Conservation (phyloP, 2,888 invertebrate species). For the Lycia hirtaria region DNA sequence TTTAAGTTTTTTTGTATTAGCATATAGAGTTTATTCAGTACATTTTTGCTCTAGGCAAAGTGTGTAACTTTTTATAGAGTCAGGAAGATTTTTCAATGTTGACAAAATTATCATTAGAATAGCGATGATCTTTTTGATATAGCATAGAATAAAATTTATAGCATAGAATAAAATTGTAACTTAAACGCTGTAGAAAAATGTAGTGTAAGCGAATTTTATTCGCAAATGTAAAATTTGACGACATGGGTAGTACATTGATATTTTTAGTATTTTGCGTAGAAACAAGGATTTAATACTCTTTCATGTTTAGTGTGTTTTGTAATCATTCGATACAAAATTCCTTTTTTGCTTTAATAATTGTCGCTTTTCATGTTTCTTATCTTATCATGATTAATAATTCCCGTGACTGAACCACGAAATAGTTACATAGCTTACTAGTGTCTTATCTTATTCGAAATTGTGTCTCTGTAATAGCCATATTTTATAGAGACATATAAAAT, state of each 20-base stretch:
- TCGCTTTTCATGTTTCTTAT: constrained; percentile 77
- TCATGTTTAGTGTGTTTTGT: constrained; percentile 62
- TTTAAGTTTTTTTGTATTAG: constrained; percentile 61
- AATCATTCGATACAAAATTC: constrained; percentile 57
- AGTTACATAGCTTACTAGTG: too few species aligned
- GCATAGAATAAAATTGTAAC: constrained; percentile 62
- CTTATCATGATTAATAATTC: constrained; percentile 48
- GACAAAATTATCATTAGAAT: constrained; percentile 53
- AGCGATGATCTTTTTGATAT: constrained; percentile 54
- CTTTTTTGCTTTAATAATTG: constrained; percentile 72
- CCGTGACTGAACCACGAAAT: constrained; percentile 79
- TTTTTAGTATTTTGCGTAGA: constrained; percentile 64
- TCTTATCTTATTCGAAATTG: too few species aligned
- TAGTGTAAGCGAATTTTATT: constrained; percentile 68
- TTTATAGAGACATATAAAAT: too few species aligned
- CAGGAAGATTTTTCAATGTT: constrained; percentile 42
- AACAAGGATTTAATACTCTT: constrained; percentile 46
- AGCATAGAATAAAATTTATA: constrained; percentile 74
- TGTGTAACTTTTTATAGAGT: constrained; percentile 43
- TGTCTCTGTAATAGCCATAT: too few species aligned
- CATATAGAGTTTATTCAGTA: constrained; percentile 50
- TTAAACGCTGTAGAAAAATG: constrained; percentile 65
- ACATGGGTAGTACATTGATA: constrained; percentile 62
- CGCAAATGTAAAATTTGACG: constrained; percentile 65
- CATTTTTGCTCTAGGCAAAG: constrained; percentile 70